These are phyloP conservation scores for Papilio protenor DNA, from an alignment of 2,888 invertebrate species.

Conservation along the genomic window DNA sequence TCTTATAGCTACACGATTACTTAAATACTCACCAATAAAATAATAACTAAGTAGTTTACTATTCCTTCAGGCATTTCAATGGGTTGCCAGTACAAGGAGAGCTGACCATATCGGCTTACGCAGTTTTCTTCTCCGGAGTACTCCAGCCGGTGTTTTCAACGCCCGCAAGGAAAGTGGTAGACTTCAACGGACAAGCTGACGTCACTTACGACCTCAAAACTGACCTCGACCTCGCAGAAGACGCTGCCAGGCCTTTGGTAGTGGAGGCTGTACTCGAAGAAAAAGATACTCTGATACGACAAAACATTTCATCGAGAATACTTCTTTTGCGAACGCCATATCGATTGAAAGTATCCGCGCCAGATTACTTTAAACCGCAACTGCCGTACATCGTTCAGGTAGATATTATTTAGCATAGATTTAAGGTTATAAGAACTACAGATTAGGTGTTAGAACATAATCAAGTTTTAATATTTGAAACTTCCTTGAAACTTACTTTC, in stretches of 20 bases:
- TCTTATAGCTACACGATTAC: neutral
- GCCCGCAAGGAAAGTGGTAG: conserved; percentile 88
- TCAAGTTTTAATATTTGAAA: neutral
- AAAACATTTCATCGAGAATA: conserved; percentile 88
- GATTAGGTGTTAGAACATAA: neutral
- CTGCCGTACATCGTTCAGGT: conserved; percentile 93
- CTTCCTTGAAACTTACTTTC: neutral
- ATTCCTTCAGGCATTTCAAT: conserved; percentile 88
- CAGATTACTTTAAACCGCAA: conserved; percentile 95
- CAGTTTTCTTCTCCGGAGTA: conserved; percentile 91
- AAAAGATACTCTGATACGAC: conserved; percentile 92
- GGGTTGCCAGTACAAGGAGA: conserved; percentile 95
- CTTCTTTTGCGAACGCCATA: conserved; percentile 85
- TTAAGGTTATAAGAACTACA: too few species aligned
- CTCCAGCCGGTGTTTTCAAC: conserved; percentile 91
- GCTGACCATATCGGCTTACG: conserved; percentile 92
- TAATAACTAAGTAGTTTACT: neutral
- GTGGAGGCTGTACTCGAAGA: conserved; percentile 96
- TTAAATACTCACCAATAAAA: neutral
- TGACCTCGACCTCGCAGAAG: conserved; percentile 88
- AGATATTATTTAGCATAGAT: conserved; percentile 35
- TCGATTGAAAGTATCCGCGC: conserved; percentile 90
- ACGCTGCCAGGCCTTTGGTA: conserved; percentile 92
- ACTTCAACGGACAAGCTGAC: conserved; percentile 86
- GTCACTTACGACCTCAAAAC: conserved; percentile 91